Base-by-base conservation (phyloP, 53 echinoderm and acorn worm genomes). In the Stichopus horrens region DNA sequence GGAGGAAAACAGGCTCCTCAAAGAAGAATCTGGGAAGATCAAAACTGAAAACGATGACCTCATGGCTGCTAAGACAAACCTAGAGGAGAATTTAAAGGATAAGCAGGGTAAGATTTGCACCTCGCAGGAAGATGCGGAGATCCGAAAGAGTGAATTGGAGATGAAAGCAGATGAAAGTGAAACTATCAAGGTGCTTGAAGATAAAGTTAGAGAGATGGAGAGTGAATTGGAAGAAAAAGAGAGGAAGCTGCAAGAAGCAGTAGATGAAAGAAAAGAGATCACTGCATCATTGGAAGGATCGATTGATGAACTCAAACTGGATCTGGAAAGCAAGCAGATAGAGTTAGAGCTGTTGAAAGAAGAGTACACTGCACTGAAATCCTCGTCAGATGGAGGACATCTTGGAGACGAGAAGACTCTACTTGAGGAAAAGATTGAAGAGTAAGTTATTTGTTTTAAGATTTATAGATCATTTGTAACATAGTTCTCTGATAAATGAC, bases 161-260 rank as follows among this genome's bases (percentile, higher is more conserved):
- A 65, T 90, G 86, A 76, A 77, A 18, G 86, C 75, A 8, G 86
- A 68, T 5, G 86, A 89, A 59, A 71, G 52, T 58, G 89, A 90
- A 59, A 77, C 76, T 54, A 76, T 90, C 58, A 54, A 76, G 86
- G 76, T 20, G 13, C 86, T 86, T 10, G 86, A 86, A 71, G 86
- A 73, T 86, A 78, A 90, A 68, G 76, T 52, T 77, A 77, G 65
- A 76, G 86, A 90, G 86, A 74, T 65, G 63, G 90, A 90, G 59
- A 71, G 63, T 4, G 68, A 86, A 77, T 53, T 86, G 68, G 86
- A 90, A 78, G 66, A 67, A 77, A 56, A 16, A 4, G 58, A 21
- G 0, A 22, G 57, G 58, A 55, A 81, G n/a, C 22, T 81, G 19
- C 18, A 81, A 81, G 23, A 54, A 11, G 71, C 63, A 13, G 63